Evolutionary conservation across 2,888 invertebrate genomes (phyloP).

Genomic region (Acrobeloides nanus): DNA sequence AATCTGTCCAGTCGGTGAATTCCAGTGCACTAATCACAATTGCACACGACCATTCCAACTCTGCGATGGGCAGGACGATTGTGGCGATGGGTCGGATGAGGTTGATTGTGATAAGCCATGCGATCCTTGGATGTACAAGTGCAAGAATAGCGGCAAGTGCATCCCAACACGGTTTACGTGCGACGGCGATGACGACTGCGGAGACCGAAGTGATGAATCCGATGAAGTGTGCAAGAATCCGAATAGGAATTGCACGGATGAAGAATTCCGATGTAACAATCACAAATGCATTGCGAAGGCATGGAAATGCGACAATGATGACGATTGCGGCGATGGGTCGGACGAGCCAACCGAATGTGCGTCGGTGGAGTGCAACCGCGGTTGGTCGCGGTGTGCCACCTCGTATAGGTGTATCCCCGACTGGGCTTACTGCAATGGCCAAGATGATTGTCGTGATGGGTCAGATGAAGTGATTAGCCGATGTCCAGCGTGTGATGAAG

Average conservation of each 20-base stretch:
- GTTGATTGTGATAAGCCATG: conserved; percentile 51
- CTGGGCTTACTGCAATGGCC: conserved; percentile 95
- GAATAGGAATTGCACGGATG: conserved; percentile 72
- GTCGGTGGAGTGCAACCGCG: conserved; percentile 81
- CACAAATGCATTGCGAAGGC: conserved; percentile 85
- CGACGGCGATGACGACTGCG: conserved; percentile 73
- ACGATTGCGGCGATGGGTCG: conserved; percentile 93
- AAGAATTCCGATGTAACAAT: conserved; percentile 85
- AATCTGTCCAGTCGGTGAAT: conserved; percentile 65
- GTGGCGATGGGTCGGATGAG: conserved; percentile 51
- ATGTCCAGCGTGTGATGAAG: conserved; percentile 74
- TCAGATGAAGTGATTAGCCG: conserved; percentile 81
- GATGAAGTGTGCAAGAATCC: conserved; percentile 62
- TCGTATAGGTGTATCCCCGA: conserved; percentile 71
- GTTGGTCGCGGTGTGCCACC: conserved; percentile 89
- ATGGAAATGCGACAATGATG: conserved; percentile 73
- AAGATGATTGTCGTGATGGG: conserved; percentile 78
- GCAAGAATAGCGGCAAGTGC: conserved; percentile 61
- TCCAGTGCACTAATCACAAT: conserved; percentile 85
- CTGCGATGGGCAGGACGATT: conserved; percentile 67
- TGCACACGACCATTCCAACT: conserved; percentile 84
- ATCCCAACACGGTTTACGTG: conserved; percentile 70
- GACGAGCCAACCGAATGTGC: conserved; percentile 74
- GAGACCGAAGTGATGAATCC: conserved; percentile 83
- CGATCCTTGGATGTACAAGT: conserved; percentile 54